Percentiles rank a stretch among this genome's conserved stretches.
phyloP scores from a whole-genome alignment of 2,113 vertebrate genomes.

The Platysternon megacephalum region DNA sequence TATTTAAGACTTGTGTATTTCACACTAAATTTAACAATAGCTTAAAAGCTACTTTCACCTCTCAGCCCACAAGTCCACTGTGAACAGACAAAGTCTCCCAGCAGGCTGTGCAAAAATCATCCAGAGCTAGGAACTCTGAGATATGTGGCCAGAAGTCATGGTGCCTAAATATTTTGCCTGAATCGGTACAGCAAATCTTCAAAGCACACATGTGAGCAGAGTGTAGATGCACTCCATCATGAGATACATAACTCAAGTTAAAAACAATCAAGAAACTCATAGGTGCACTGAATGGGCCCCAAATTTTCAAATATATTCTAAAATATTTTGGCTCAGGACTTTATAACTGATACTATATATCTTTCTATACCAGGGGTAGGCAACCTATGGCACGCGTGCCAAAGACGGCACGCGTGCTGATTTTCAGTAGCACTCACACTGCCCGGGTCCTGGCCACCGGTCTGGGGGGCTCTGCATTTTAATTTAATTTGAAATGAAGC shows the following conservation, averaged over 20 bases:
- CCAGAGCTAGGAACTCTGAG: neutral
- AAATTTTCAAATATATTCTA: neutral
- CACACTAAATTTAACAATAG: neutral
- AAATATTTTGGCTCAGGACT: neutral
- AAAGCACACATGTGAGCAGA: neutral
- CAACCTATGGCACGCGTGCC: no score
- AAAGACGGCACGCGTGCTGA: no score
- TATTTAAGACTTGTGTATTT: neutral
- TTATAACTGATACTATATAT: no score
- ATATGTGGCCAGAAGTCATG: neutral
- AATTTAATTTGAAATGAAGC: no score
- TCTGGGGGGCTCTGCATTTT: no score
- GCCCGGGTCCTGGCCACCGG: no score
- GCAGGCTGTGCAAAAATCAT: neutral
- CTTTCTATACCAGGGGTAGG: no score
- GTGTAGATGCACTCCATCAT: neutral
- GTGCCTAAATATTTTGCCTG: neutral
- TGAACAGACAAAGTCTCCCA: neutral
- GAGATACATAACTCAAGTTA: no score
- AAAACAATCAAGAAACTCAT: no score
- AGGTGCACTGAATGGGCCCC: no score
- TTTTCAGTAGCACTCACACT: no score
- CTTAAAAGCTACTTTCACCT: neutral
- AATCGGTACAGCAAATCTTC: neutral
- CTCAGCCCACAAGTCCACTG: neutral